These are phyloP conservation scores for Fratercula arctica DNA, from an alignment of 2,797 vertebrate species.

Conservation along the genomic window DNA sequence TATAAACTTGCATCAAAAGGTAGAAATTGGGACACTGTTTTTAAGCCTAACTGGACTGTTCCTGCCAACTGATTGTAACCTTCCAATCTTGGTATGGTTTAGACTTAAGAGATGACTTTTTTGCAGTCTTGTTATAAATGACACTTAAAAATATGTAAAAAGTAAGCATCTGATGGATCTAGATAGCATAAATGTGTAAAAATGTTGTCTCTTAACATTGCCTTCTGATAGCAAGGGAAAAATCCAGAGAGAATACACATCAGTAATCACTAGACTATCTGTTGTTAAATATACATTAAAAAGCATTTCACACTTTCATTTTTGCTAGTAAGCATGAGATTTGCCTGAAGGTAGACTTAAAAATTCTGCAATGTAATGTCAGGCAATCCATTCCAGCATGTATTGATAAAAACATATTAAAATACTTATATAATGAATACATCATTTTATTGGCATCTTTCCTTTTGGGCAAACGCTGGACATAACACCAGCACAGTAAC, in stretches of 20 bases:
- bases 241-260: slow-evolving; percentile 91
- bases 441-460: slow-evolving; percentile 62
- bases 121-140: slow-evolving; percentile 58
- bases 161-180: slow-evolving; percentile 71
- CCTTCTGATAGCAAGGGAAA: slow-evolving; percentile 84
- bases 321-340: slow-evolving; percentile 88
- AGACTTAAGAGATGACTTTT: slow-evolving; percentile 57
- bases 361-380: slow-evolving; percentile 87
- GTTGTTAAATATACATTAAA: slow-evolving; percentile 99
- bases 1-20: slow-evolving; percentile 18
- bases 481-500: slow-evolving; percentile 12
- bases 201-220: slow-evolving; percentile 85
- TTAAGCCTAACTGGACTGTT: slow-evolving; percentile 23
- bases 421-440: slow-evolving; percentile 74
- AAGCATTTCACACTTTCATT: slow-evolving; percentile 99
- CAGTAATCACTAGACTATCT: slow-evolving; percentile 94
- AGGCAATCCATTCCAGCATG: slow-evolving; percentile 81
- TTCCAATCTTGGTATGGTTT: slow-evolving; percentile 45
- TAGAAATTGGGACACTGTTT: neutral
- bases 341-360: slow-evolving; percentile 95
- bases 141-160: slow-evolving; percentile 72
- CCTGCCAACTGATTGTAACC: slow-evolving; percentile 43
- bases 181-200: slow-evolving; percentile 79
- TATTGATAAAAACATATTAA: slow-evolving; percentile 75
- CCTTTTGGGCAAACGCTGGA: slow-evolving; percentile 44